These are phyloP conservation scores for Artemia sp. DNA, from an alignment of 2,888 invertebrate species.

Conservation along the genomic window DNA sequence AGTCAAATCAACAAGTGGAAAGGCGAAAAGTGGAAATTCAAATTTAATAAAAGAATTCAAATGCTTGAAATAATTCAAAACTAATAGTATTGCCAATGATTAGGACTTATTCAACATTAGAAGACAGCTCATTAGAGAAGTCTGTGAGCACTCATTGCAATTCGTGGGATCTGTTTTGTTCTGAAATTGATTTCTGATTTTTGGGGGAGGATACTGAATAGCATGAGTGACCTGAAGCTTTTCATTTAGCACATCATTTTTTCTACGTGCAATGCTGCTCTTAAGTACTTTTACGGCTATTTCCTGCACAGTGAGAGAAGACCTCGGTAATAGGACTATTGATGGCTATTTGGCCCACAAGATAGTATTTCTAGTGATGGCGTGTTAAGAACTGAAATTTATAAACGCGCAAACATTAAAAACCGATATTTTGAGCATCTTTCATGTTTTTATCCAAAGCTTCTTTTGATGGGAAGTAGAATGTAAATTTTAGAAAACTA, in stretches of 20 bases:
- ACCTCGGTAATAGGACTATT: not conserved
- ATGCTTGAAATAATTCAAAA: no score
- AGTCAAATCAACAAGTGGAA: no score
- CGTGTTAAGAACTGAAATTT: not conserved
- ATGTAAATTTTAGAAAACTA: not conserved
- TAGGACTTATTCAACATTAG: no score
- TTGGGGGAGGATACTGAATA: not conserved
- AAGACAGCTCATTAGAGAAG: no score
- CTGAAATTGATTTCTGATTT: not conserved
- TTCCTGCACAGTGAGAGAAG: not conserved
- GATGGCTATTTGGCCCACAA: not conserved
- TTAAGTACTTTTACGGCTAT: not conserved
- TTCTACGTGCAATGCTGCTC: not conserved
- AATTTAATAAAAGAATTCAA: no score
- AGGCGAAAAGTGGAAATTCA: no score
- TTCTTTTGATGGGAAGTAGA: not conserved
- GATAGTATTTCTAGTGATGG: not conserved
- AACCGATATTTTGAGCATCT: not conserved
- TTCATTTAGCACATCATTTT: not conserved
- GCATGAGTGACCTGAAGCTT: not conserved
- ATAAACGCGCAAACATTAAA: not conserved
- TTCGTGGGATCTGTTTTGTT: not conserved
- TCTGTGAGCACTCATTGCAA: no score
- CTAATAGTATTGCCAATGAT: no score
- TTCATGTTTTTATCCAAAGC: slow-evolving; percentile 2